Conservation (phyloP, 2,888 invertebrate genomes). For the Tridacna gigas region DNA sequence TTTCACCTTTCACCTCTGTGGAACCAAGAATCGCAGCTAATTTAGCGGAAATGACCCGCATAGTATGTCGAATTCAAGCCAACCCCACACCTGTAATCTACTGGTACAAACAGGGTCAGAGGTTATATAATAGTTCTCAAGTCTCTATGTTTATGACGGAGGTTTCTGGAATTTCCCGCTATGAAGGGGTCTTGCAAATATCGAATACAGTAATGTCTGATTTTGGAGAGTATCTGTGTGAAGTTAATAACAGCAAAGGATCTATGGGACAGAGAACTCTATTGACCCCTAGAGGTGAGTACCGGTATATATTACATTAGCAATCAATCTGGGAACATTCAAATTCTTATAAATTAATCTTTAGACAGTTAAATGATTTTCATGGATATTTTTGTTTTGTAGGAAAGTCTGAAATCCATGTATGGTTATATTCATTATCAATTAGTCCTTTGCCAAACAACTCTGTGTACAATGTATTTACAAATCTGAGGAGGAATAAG, state of each 20-base stretch:
- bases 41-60: conserved; percentile 53
- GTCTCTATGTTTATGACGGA: conserved; percentile 28
- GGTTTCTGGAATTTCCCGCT: conserved; percentile 48
- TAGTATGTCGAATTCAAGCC: conserved; percentile 69
- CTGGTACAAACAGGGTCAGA: conserved; percentile 69
- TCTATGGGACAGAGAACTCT: conserved; percentile 59
- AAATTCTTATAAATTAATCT: no score
- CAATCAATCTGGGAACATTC: no score
- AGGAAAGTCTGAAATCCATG: no score
- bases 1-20: conserved; percentile 35
- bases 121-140: conserved; percentile 42
- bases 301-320: no score
- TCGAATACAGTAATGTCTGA: conserved; percentile 41
- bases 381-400: no score
- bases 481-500: no score
- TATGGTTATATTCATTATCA: no score
- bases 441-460: no score
- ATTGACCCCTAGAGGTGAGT: conserved; percentile 74
- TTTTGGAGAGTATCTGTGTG: conserved; percentile 73
- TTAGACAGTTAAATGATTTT: no score
- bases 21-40: conserved; percentile 65
- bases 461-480: no score
- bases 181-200: conserved; percentile 47
- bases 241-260: conserved; percentile 69
- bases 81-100: conserved; percentile 70